Evolutionary conservation across 2,888 invertebrate species (phyloP), one percentile per base, ranked within the genome.

Genomic region (Agriotes lineatus): DNA sequence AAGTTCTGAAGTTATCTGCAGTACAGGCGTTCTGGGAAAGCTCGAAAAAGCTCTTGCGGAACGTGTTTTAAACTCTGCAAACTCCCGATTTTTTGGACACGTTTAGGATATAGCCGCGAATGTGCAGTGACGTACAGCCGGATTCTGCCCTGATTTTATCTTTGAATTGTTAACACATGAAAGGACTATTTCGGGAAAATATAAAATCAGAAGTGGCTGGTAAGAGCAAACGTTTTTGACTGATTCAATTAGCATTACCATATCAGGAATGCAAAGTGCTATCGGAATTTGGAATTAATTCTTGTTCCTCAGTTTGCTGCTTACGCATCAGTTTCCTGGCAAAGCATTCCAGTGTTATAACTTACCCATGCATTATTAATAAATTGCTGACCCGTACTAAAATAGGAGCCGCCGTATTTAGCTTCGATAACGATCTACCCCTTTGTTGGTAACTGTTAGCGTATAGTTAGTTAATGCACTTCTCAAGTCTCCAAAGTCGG

Each of bases 331-430:
- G 45, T 60, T 60, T 33, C 14, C 33, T 48, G 33, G 59, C 16
- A 35, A 58, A 63, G 56, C 63, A 57, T 64, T 48, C 50, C 57
- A 57, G 20, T 58, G 58, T 39, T 57, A 30, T 65, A 57, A 65
- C 50, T 58, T 58, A 57, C 16, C 65, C 65, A 65, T 65, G 65
- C 65, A 65, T 65, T 65, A 65, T 65, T 65, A 65, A 65, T 65
- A 65, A 65, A 65, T 58, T 58, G 57, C 58, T 65, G 65, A 65
- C 65, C 65, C 65, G 65, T 58, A 58, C 39, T 58, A 42, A 64
- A 65, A 65, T 65, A 58, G 57, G 22, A 58, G 50, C 37, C 33
- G 50, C 50, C 58, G 57, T 58, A 48, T 65, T 57, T 65, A 65
- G 57, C 50, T 19, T n/a, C 35, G 65, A 65, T 65, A 65, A 50